Evolutionary conservation across 2,888 invertebrate genomes (phyloP).

Genomic region (Rambutsinella grinnellia): DNA sequence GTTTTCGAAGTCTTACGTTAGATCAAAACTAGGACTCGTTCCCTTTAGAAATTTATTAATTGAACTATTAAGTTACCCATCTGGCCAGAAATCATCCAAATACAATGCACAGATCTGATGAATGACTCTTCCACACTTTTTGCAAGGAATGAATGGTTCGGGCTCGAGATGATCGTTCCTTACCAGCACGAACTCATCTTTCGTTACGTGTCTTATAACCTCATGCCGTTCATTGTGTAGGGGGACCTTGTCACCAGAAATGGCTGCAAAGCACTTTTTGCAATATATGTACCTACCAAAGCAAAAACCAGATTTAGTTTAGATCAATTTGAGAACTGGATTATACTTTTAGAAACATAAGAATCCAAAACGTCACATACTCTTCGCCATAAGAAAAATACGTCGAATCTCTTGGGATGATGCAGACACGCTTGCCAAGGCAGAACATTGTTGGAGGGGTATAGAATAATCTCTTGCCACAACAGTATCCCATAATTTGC

Average conservation of each 20-base stretch:
- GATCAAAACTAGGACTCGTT: background rate
- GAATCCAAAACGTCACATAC: too few species aligned
- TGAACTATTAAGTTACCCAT: conserved; percentile 75
- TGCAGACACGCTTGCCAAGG: conserved; percentile 97
- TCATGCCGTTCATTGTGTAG: conserved; percentile 37
- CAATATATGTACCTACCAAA: conserved; percentile 98
- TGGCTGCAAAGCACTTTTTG: conserved; percentile 91
- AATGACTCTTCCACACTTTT: conserved; percentile 95
- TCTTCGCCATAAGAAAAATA: conserved; percentile 99
- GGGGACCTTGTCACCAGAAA: conserved; percentile 30
- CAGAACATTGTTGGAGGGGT: conserved; percentile 99
- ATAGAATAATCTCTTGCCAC: conserved; percentile 98
- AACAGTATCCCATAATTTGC: conserved; percentile 98
- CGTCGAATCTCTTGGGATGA: conserved; percentile 97
- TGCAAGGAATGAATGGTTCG: conserved; percentile 96
- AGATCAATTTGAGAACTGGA: background rate
- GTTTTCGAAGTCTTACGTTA: background rate
- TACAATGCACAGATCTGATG: conserved; percentile 98
- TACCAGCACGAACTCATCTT: conserved; percentile 96
- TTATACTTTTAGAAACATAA: background rate
- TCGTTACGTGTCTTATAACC: conserved; percentile 81
- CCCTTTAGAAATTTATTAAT: conserved; percentile 68
- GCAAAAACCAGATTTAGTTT: background rate
- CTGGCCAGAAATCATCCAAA: conserved; percentile 95
- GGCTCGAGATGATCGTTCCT: conserved; percentile 98